These are phyloP conservation scores for Sclerurus mexicanus DNA, from an alignment of 2,113 vertebrate species.

Conservation along the genomic window DNA sequence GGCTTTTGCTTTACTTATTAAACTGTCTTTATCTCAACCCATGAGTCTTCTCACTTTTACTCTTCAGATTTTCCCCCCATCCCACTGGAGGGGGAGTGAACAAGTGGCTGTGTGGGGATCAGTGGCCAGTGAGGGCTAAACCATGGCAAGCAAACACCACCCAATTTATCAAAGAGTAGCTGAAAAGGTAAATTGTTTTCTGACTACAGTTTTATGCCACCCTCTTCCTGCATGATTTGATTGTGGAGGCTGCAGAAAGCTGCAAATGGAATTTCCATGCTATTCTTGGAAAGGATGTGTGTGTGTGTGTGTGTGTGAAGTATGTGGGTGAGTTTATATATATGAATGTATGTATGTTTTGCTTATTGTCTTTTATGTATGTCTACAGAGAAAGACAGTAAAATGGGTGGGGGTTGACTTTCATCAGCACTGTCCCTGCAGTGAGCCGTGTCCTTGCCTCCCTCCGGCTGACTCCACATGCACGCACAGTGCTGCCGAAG, in stretches of 20 bases:
- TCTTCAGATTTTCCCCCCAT: background rate
- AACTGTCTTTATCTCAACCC: background rate
- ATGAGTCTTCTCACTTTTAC: background rate
- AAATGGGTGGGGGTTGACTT: background rate
- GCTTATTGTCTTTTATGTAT: background rate
- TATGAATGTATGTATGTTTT: background rate
- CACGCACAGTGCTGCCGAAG: fast-evolving
- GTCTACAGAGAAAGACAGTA: background rate
- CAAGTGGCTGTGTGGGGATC: background rate
- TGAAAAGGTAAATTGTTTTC: background rate
- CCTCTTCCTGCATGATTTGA: fast-evolving
- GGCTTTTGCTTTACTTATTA: background rate
- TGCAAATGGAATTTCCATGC: background rate
- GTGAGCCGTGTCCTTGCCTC: background rate
- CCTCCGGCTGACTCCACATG: background rate
- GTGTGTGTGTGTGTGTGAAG: background rate
- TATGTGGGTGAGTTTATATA: background rate
- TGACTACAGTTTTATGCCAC: background rate
- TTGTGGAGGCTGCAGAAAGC: background rate
- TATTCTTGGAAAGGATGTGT: background rate
- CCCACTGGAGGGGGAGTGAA: background rate
- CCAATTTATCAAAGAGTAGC: background rate
- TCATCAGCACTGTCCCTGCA: background rate
- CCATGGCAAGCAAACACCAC: background rate
- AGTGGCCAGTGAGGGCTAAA: background rate